phyloP scores from a whole-genome alignment of 2,888 invertebrate genomes.

The Pyrocoelia pectoralis region DNA sequence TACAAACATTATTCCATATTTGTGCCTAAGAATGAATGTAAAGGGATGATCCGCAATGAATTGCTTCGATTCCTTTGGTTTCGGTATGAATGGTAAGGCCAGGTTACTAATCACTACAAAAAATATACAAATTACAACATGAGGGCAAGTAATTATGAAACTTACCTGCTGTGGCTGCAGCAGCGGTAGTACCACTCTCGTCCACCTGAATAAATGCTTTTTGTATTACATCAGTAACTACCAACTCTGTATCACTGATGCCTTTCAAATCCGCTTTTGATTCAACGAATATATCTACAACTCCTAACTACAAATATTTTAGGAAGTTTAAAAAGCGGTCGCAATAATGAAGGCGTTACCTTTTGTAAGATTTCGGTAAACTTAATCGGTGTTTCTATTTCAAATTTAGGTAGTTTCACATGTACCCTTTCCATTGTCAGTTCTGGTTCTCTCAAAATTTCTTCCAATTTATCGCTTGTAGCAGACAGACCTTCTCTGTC shows the following conservation, averaged over 20 bases:
- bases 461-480: slow-evolving; percentile 29
- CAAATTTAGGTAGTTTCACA: slow-evolving; percentile 10
- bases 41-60: neutral
- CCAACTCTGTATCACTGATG: no score
- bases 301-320: no score
- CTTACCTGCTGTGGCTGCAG: no score
- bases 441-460: slow-evolving; percentile 29
- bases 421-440: neutral
- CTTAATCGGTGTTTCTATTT: slow-evolving; percentile 15
- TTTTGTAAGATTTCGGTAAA: slow-evolving; percentile 16
- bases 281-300: no score
- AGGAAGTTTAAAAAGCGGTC: neutral
- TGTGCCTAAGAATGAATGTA: neutral
- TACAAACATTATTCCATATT: neutral
- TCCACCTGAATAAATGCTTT: no score
- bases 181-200: no score
- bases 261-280: no score
- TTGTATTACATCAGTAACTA: no score
- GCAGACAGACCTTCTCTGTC: slow-evolving; percentile 29
- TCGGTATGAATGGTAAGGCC: no score
- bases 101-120: no score
- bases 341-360: neutral
- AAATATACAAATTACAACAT: no score
- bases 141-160: no score
- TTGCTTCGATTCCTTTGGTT: neutral